Conservation (phyloP, 2,797 vertebrate species). For the Aratinga solstitialis region DNA sequence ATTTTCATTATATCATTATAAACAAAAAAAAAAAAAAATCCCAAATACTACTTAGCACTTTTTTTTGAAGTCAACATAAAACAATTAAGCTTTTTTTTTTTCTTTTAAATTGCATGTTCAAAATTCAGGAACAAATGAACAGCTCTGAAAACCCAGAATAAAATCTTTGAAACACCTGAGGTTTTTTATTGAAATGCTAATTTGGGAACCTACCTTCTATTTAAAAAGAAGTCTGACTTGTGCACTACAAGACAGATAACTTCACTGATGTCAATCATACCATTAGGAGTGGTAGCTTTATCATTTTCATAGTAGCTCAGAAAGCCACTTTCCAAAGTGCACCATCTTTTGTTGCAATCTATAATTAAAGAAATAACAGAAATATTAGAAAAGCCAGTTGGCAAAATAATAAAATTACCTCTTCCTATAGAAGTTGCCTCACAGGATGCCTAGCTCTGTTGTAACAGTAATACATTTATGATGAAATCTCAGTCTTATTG, state of each 20-base stretch:
- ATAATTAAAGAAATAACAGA: constrained; percentile 48
- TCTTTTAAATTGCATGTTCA: not conserved
- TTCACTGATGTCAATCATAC: constrained; percentile 85
- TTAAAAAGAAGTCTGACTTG: constrained; percentile 78
- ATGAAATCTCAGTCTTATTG: not conserved
- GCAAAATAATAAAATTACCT: not conserved
- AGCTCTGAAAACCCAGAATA: not conserved
- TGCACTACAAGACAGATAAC: constrained; percentile 85
- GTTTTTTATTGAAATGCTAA: not conserved
- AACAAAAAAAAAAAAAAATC: not conserved
- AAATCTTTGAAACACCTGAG: not conserved
- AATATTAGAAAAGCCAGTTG: not conserved
- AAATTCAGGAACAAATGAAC: not conserved
- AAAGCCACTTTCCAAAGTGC: constrained; percentile 91
- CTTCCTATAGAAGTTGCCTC: not conserved
- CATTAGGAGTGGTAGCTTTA: constrained; percentile 79
- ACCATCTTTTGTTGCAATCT: constrained; percentile 92
- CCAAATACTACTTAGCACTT: not conserved
- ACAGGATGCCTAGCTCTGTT: not conserved
- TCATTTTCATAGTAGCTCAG: constrained; percentile 93
- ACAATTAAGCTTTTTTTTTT: not conserved
- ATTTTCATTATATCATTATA: not conserved
- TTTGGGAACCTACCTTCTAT: constrained; percentile 76
- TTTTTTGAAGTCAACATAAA: not conserved
- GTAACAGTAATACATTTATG: not conserved